phyloP scores from a whole-genome alignment of 2,888 invertebrate genomes.

The Noctua comes region DNA sequence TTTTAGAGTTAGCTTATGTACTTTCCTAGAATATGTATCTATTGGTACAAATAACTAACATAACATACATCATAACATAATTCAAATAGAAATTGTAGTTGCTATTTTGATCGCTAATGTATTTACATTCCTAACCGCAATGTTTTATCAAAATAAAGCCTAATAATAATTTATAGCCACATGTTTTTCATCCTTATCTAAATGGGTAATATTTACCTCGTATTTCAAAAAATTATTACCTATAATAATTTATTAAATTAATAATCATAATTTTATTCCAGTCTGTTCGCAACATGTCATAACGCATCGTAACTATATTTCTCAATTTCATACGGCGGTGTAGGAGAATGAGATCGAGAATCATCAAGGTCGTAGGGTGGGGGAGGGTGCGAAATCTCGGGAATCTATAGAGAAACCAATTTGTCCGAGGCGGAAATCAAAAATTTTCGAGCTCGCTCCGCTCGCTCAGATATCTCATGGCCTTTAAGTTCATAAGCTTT shows the following conservation, averaged over 20 bases:
- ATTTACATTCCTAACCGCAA: background rate
- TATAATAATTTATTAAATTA: background rate
- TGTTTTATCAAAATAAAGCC: background rate
- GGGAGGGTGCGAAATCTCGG: too few relatives aligned
- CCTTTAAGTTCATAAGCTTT: too few relatives aligned
- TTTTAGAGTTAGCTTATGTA: background rate
- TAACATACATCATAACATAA: too few relatives aligned
- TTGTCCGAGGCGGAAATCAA: too few relatives aligned
- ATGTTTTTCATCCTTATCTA: background rate
- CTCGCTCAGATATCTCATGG: too few relatives aligned
- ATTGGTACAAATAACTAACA: background rate
- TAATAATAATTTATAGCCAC: background rate
- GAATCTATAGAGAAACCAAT: too few relatives aligned
- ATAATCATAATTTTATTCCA: background rate
- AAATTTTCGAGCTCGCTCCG: too few relatives aligned
- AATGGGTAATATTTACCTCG: background rate
- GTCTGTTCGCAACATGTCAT: background rate
- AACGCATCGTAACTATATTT: background rate
- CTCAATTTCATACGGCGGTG: background rate
- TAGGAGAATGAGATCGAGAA: background rate
- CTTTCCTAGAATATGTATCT: background rate
- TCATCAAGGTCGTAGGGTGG: too few relatives aligned
- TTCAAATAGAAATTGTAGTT: too few relatives aligned
- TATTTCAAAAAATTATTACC: background rate
- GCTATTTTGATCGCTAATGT: background rate